Evolutionary conservation across 2,888 invertebrate species (phyloP).

Genomic region (Priocnemis perturbator): DNA sequence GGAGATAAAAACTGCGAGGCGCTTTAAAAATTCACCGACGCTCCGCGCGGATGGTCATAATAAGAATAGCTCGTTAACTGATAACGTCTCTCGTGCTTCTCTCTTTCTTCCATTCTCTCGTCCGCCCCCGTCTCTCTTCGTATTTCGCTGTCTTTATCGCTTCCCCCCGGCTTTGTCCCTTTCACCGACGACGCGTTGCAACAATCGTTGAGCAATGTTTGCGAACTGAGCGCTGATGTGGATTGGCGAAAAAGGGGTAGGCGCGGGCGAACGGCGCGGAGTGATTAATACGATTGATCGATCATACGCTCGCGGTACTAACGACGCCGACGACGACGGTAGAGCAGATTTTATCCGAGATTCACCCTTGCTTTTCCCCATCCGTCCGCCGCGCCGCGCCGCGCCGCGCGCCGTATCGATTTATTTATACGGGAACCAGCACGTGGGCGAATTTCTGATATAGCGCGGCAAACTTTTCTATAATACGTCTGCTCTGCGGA

Average conservation of each 20-base stretch:
- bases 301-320: conserved; percentile 27
- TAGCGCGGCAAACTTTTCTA: too few relatives aligned
- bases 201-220: conserved; percentile 24
- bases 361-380: not conserved
- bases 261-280: conserved; percentile 14
- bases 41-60: too few relatives aligned
- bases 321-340: conserved; percentile 16
- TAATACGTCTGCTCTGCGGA: too few relatives aligned
- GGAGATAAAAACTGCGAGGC: too few relatives aligned
- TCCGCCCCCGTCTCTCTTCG: too few relatives aligned
- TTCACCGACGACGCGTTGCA: conserved; percentile 25
- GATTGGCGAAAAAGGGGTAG: conserved; percentile 29
- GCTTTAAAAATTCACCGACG: too few relatives aligned
- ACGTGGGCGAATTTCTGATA: too few relatives aligned
- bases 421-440: too few relatives aligned
- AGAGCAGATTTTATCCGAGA: conserved; percentile 30
- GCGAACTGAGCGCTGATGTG: conserved; percentile 42
- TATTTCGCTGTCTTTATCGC: not conserved
- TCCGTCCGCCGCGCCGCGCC: too few relatives aligned
- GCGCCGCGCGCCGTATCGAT: too few relatives aligned
- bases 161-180: not conserved
- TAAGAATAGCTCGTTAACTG: too few relatives aligned
- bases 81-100: conserved; percentile 7
- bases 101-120: not conserved
- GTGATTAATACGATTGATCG: conserved; percentile 51